Base-by-base conservation (phyloP, 2,888 invertebrate genomes). In the Mylabris sibirica region DNA sequence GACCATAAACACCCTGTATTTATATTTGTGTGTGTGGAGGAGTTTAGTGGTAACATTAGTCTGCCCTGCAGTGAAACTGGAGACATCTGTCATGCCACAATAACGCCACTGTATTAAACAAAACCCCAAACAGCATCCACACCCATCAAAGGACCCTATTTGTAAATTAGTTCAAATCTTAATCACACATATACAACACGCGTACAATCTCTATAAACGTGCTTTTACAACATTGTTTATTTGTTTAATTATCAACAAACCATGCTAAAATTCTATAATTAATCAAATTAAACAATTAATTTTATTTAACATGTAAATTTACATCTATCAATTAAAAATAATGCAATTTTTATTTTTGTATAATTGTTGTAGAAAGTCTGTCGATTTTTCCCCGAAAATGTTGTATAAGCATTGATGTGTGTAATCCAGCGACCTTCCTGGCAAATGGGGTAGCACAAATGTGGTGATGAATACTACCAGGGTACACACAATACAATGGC, bases 371-470 rank as follows among this genome's bases (percentile, higher is more conserved):
- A 17, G 11, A 22, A 49, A 49, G 49, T 49, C 49, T 49, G 49
- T 49, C 49, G 49, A 49, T 49, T 49, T 67, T 63, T 61, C 34
- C 57, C 30, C 30, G 30, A 44, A 69, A 68, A 70, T 68, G 70
- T 65, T 4, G n/a, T 65, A 35, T 64, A 68, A 64, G 63, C 72
- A 71, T 63, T 69, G 74, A 70, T 71, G 71, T 68, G 71, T 71
- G 68, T 74, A 74, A 74, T 72, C 69, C 64, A 69, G 66, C 66
- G 74, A 66, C 69, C 69, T 73, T 70, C 57, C 20, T 69, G 71
- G 73, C 74, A 80, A 83, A 83, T 83, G 81, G 82, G 77, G 79
- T 80, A 80, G 80, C 80, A 82, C 83, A 82, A 83, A 83, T 81
- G 76, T 79, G 79, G 77, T 80, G 82, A 83, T 82, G 80, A 81